Conservation (phyloP, 2,113 vertebrate genomes). For the Neolamprologus ventralis region DNA sequence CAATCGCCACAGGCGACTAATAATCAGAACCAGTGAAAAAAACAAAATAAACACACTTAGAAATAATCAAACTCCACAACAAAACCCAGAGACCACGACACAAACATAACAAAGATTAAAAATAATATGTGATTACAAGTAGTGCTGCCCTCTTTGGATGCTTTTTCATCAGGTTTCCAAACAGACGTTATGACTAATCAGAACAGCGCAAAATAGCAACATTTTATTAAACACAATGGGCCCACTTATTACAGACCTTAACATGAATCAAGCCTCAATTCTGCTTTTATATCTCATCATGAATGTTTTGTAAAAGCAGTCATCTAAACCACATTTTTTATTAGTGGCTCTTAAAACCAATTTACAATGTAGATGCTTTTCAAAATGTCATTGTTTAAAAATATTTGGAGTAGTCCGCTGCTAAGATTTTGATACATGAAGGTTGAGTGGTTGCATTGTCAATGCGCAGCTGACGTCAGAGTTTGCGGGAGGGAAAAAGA, state of each 20-base stretch:
- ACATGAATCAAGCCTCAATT: background rate
- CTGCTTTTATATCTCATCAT: background rate
- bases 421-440: constrained; percentile 8
- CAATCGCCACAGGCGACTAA: background rate
- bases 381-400: background rate
- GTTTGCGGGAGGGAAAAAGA: background rate
- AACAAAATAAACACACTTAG: background rate
- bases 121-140: background rate
- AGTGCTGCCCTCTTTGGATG: background rate
- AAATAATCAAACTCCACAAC: background rate
- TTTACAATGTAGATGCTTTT: background rate
- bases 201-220: background rate
- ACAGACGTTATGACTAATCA: background rate
- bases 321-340: background rate
- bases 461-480: background rate
- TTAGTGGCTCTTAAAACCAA: background rate
- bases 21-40: background rate
- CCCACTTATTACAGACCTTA: background rate
- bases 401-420: background rate
- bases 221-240: background rate
- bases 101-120: background rate
- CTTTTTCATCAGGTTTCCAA: background rate
- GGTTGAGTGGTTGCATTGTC: constrained; percentile 8
- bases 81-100: background rate
- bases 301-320: background rate